phyloP scores from a whole-genome alignment of 2,888 invertebrate species.

The Nephrotoma guestfalica region DNA sequence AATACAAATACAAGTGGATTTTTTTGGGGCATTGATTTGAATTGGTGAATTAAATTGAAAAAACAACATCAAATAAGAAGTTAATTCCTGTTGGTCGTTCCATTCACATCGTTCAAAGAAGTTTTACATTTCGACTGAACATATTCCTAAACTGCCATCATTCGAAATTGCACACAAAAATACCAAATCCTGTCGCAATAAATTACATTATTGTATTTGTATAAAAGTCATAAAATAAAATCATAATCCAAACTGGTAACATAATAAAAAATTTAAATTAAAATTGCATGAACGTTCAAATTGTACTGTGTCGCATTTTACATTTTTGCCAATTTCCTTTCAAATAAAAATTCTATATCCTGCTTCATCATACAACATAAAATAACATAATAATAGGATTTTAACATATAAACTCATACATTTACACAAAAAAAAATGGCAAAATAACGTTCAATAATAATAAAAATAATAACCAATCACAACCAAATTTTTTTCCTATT shows the following conservation, averaged over 20 bases:
- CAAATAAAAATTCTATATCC: background rate
- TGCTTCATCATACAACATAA: background rate
- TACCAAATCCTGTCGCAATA: too few species aligned
- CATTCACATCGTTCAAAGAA: too few species aligned
- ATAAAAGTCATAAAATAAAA: background rate
- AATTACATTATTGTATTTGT: background rate
- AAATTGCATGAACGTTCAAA: background rate
- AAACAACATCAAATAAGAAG: too few species aligned
- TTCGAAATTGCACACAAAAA: too few species aligned
- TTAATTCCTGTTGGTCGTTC: too few species aligned
- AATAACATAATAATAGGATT: background rate
- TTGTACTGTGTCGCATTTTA: background rate
- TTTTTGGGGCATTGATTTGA: too few species aligned
- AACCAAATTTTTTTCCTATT: background rate
- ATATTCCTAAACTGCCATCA: too few species aligned
- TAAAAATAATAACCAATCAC: background rate
- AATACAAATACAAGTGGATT: too few species aligned
- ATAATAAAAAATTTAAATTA: background rate
- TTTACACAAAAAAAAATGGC: background rate
- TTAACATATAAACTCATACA: background rate
- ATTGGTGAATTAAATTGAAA: too few species aligned
- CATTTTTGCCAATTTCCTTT: background rate
- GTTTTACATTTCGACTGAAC: too few species aligned
- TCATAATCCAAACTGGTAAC: background rate
- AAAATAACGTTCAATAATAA: background rate